Evolutionary conservation across 2,113 vertebrate genomes (phyloP).

Genomic region (Chamaea fasciata): DNA sequence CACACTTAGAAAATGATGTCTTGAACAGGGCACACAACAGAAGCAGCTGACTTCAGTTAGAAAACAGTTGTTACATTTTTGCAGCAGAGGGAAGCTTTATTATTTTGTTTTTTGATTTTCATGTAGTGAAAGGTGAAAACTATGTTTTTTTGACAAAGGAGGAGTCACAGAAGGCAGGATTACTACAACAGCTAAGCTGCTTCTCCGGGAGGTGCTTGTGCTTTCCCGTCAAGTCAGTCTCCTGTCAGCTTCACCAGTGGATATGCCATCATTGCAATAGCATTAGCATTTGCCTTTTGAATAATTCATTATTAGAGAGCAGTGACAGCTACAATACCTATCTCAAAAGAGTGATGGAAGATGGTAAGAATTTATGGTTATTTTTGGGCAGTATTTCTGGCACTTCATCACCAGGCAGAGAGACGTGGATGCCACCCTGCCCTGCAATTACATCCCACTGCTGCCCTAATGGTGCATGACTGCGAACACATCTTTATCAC

Average conservation of each 20-base stretch:
- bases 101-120: neutral
- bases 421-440: conserved; percentile 7
- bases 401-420: neutral
- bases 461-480: conserved; percentile 27
- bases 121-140: neutral
- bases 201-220: neutral
- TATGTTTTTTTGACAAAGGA: neutral
- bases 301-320: neutral
- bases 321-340: neutral
- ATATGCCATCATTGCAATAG: neutral
- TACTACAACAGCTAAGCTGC: neutral
- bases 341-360: neutral
- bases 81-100: neutral
- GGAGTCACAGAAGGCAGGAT: neutral
- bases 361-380: neutral
- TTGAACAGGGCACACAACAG: neutral
- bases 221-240: neutral
- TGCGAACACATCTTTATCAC: conserved; percentile 56
- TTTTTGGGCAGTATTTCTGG: neutral
- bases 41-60: neutral
- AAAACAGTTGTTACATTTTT: neutral
- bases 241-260: neutral
- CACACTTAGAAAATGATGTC: neutral
- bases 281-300: neutral
- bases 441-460: conserved; percentile 61